Conservation (phyloP, 2,113 vertebrate genomes). For the Formicarius rufipectus region DNA sequence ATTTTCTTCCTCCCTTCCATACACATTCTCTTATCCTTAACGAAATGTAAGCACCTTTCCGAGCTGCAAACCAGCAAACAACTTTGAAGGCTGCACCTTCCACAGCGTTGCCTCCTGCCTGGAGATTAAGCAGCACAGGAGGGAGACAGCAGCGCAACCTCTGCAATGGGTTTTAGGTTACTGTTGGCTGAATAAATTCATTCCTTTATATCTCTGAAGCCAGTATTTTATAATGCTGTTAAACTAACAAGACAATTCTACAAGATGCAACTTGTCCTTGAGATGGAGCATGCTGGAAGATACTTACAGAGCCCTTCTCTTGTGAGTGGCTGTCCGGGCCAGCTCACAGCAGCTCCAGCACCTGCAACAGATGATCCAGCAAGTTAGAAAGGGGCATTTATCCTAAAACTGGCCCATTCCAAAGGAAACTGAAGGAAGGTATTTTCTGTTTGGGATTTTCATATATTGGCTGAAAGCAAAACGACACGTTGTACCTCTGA, state of each 20-base stretch:
- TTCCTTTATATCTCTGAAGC: background rate
- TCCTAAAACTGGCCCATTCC: background rate
- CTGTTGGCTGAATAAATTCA: conserved; percentile 8
- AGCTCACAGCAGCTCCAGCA: background rate
- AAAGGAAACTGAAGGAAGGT: background rate
- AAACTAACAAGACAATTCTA: background rate
- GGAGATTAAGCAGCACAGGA: background rate
- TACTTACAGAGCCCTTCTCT: background rate
- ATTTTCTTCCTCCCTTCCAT: too few species aligned
- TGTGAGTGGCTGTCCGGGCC: background rate
- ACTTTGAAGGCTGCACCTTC: too few species aligned
- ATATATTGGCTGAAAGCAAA: background rate
- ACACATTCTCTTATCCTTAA: too few species aligned
- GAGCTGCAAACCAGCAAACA: too few species aligned
- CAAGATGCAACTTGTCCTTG: background rate
- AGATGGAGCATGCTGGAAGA: background rate
- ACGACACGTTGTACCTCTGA: background rate
- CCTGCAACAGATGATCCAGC: background rate
- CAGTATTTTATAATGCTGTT: background rate
- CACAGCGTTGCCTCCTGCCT: background rate
- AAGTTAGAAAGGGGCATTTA: background rate
- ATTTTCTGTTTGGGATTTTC: background rate
- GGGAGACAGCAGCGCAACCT: background rate
- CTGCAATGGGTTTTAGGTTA: background rate
- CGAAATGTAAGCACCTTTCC: too few species aligned